Conservation (phyloP, 2,888 invertebrate species). For the Tiliacea citrago region DNA sequence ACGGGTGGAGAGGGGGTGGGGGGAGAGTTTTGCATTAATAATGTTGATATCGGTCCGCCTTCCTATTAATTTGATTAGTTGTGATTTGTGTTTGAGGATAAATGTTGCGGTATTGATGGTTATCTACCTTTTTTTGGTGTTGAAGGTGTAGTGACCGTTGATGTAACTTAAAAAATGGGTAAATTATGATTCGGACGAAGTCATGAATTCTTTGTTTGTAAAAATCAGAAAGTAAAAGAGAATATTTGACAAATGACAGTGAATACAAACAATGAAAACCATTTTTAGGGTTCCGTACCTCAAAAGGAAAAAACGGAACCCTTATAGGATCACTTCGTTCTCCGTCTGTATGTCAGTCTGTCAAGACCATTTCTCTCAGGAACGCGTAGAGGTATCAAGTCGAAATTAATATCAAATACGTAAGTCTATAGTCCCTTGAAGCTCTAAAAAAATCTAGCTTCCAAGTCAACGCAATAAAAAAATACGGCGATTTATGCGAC, state of each 20-base stretch:
- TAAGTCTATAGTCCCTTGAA: too few relatives aligned
- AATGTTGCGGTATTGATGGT: constrained; percentile 68
- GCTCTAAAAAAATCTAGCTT: too few relatives aligned
- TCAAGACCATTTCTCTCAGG: too few relatives aligned
- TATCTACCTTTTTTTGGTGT: constrained; percentile 41
- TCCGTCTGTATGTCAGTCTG: too few relatives aligned
- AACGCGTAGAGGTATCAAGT: too few relatives aligned
- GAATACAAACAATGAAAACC: neutral
- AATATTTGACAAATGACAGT: neutral
- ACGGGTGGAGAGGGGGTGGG: constrained; percentile 69
- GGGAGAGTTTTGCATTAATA: constrained; percentile 88
- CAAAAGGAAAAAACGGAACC: too few relatives aligned
- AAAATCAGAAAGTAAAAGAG: neutral
- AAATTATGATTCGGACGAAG: neutral
- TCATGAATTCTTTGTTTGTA: neutral
- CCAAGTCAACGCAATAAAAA: too few relatives aligned
- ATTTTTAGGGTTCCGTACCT: too few relatives aligned
- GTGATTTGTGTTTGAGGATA: constrained; percentile 78
- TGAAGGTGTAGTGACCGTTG: neutral
- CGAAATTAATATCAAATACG: too few relatives aligned
- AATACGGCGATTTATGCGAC: too few relatives aligned
- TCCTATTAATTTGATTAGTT: constrained; percentile 90
- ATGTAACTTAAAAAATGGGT: neutral
- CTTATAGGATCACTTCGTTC: too few relatives aligned
- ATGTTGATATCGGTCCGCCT: constrained; percentile 88